Base-by-base conservation (phyloP, 2,888 invertebrate species). In the Phortica okadai region DNA sequence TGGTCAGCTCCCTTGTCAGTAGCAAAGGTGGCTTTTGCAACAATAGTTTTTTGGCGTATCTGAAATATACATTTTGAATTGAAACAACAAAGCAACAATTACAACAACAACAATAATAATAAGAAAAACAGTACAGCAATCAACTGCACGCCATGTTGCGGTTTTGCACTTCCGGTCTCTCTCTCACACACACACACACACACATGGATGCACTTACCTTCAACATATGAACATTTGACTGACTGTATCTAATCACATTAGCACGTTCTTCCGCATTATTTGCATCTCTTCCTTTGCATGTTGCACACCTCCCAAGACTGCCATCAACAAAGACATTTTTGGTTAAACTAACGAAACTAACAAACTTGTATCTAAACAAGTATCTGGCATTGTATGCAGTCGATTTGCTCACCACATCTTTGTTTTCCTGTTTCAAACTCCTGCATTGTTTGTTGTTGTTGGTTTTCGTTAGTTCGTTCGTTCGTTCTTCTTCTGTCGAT, bases 91-190 rank as follows among this genome's bases (percentile, higher is more conserved):
- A 44, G 41, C 6, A 10, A 66, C 7, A 73, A 45, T n/a, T 21
- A 25, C 44, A 67, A 16, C 11, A 44, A 42, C 42, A 64, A 69
- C 45, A 69, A 16, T 56, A 33, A 54, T 25, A 45, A n/a, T 7
- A 41, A 7, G 42, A 58, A 16, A 67, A 41, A 56, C 64, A 21
- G 3, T 74, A 84, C 86, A 87, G 86, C 86, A 86, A 88, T 86
- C 88, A 86, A 88, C 84, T 87, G 86, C 88, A 86, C 86, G 87
- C 79, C 88, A 88, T 88, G 86, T 86, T 88, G 88, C 76, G 87
- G 88, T 84, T 85, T 78, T 75, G 7, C 6, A 25, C 62, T 62
- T 62, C 62, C 62, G 62, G 21, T 62, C 25, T 6, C 62, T 25
- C 25, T 21, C 62, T 1, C 16, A 59, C 62, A 21, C 10, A 62